phyloP scores from a whole-genome alignment of 2,113 vertebrate species.

The Neopipo cinnamomea region DNA sequence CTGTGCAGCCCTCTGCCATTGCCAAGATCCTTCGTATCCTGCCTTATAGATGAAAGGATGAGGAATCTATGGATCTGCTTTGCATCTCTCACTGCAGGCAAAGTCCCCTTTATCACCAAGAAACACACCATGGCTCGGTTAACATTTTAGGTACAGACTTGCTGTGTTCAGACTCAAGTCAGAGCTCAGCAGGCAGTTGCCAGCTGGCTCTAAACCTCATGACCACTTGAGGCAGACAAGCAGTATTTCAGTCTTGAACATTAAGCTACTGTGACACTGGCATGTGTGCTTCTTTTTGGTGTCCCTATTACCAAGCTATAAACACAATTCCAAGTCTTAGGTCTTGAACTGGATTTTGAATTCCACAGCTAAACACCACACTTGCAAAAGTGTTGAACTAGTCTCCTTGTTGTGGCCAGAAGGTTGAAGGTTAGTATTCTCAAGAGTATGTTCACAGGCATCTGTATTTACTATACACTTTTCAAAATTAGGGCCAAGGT shows the following conservation, averaged over 20 bases:
- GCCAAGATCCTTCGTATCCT: neutral
- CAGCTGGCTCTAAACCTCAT: neutral
- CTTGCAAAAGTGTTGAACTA: neutral
- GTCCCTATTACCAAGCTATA: neutral
- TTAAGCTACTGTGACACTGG: neutral
- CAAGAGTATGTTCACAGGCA: neutral
- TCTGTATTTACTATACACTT: neutral
- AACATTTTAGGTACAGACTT: neutral
- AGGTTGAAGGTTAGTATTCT: neutral
- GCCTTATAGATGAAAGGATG: conserved; percentile 5
- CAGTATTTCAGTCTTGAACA: neutral
- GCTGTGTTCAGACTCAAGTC: neutral
- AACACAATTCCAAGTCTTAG: neutral
- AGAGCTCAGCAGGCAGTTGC: neutral
- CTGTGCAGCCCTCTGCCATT: neutral
- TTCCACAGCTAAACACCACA: neutral
- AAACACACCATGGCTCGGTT: neutral
- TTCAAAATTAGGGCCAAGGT: neutral
- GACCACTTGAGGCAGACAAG: neutral
- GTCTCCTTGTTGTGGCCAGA: neutral
- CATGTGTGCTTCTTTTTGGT: neutral
- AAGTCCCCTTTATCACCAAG: neutral
- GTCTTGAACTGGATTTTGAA: neutral
- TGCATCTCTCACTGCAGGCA: neutral
- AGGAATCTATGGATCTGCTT: conserved; percentile 7